Conservation (phyloP, 2,797 vertebrate species). For the Austrolebias charrua region DNA sequence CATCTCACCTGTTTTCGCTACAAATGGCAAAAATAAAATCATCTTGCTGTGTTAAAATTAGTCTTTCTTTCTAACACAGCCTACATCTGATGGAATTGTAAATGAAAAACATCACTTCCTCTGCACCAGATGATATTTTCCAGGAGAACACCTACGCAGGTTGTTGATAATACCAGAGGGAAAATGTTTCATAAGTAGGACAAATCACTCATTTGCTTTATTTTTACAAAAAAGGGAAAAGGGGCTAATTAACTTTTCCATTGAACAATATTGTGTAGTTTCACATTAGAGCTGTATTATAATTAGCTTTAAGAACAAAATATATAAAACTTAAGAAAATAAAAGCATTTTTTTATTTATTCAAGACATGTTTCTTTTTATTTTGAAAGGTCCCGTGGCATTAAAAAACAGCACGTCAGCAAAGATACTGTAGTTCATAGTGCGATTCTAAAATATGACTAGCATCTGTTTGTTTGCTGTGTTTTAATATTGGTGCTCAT, state of each 20-base stretch:
- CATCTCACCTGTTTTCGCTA: constrained; percentile 16
- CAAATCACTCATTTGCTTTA: constrained; percentile 39
- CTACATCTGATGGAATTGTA: constrained; percentile 54
- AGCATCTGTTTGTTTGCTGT: constrained; percentile 30
- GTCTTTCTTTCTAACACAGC: constrained; percentile 42
- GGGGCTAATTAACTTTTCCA: background rate
- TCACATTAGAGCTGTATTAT: constrained; percentile 9
- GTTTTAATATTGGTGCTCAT: constrained; percentile 39
- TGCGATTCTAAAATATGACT: constrained; percentile 16
- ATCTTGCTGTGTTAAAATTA: constrained; percentile 43
- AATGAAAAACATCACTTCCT: constrained; percentile 59
- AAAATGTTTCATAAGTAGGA: constrained; percentile 37
- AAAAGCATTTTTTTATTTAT: background rate
- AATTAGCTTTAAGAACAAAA: background rate
- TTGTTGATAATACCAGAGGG: constrained; percentile 42
- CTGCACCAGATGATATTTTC: constrained; percentile 69
- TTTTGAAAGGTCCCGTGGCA: constrained; percentile 16
- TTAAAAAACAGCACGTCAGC: constrained; percentile 26
- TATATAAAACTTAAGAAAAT: background rate
- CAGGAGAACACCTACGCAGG: constrained; percentile 65
- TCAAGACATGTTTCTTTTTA: constrained; percentile 25
- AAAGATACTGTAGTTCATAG: constrained; percentile 10
- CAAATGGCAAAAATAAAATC: constrained; percentile 12
- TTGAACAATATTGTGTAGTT: background rate
- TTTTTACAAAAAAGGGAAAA: constrained; percentile 16